Base-by-base conservation (phyloP, 2,888 invertebrate species). In the Xylocampa areola region DNA sequence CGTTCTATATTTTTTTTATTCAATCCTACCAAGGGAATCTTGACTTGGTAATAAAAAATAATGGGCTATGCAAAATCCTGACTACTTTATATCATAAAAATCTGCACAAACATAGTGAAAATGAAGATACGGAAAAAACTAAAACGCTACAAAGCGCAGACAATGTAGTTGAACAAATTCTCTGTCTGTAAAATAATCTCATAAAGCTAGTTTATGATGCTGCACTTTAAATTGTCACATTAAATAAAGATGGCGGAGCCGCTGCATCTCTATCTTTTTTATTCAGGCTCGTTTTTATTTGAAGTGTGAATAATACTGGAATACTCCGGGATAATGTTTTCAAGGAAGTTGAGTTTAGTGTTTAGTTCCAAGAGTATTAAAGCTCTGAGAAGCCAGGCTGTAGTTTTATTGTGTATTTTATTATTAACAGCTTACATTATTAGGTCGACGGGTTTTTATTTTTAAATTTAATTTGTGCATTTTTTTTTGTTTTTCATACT, bases 161-260 rank as follows among this genome's bases (percentile, higher is more conserved):
- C 69, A 69, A 43, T 47, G 64, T 69, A 32, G 41, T 47, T 55
- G 19, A 50, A 50, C 57, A 47, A 63, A 50, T 55, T 55, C 37
- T 43, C 47, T 23, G 33, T 44, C 47, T 64, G 57, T 57, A 32
- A 49, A 64, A 57, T 47, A 36, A n/a, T 39, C 51, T 48, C 67
- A 51, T 70, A 70, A 68, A 68, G 32, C 43, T 30, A 37, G 45
- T 71, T 71, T 71, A 71, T 52, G 54, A 25, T 1, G 17, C 39
- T 39, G 29, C 45, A 55, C 17, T 68, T 68, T 40, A 50, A 71
- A 68, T 64, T 67, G 55, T 43, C 30, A 40, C 67, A 55, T 71
- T 61, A 70, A 68, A 66, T 50, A 55, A 67, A 62, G 49, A 67
- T 62, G 57, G 57, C 25, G 14, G 21, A 33, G 43, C 4, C 25